A percentile compares a stretch with the other conserved stretches of the same genome.
These are phyloP conservation scores for Drosophila peninsularis DNA, from an alignment of 2,888 invertebrate species.

Conservation along the genomic window DNA sequence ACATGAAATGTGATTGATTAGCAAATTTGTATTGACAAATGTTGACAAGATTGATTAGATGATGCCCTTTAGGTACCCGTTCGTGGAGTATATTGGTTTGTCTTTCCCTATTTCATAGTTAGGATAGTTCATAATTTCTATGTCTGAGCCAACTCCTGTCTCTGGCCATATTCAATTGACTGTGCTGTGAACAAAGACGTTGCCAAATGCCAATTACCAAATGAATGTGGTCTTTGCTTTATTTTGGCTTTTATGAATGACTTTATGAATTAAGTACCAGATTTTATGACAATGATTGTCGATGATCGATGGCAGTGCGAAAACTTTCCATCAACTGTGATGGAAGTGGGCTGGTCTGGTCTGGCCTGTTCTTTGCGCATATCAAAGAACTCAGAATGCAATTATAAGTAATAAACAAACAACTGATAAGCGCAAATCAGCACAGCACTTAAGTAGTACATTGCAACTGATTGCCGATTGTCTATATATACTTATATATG, in stretches of 20 bases:
- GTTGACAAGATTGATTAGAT: constrained; percentile 2
- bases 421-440: constrained; percentile 39
- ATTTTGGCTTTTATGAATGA: constrained; percentile 47
- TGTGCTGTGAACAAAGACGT: constrained; percentile 12
- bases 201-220: constrained; percentile 17
- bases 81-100: neutral
- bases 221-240: constrained; percentile 24
- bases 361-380: constrained; percentile 17
- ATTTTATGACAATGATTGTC: constrained; percentile 36
- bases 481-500: neutral
- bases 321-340: constrained; percentile 56
- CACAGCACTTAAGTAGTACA: constrained; percentile 35
- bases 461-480: constrained; percentile 41
- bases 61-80: neutral
- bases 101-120: neutral
- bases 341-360: constrained; percentile 19
- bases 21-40: neutral
- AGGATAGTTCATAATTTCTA: neutral
- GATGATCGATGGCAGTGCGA: constrained; percentile 59
- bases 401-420: constrained; percentile 47
- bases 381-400: constrained; percentile 34
- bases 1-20: neutral
- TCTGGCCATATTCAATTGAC: neutral
- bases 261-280: constrained; percentile 22
- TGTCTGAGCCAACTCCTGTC: too few relatives aligned